Evolutionary conservation across 2,888 invertebrate species (phyloP), one percentile per base, ranked within the genome.

Genomic region (Myopa tessellatipennis): DNA sequence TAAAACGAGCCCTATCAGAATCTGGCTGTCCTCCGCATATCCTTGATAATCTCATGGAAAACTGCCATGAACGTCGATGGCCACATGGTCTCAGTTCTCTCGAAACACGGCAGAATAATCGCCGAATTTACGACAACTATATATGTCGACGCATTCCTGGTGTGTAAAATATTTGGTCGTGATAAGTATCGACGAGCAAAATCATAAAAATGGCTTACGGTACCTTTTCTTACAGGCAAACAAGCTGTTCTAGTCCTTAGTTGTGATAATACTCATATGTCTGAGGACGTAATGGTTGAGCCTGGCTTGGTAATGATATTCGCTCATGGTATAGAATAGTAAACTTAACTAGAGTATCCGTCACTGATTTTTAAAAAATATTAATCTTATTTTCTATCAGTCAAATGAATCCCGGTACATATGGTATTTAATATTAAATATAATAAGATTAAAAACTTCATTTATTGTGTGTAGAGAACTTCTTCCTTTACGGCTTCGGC

Each of bases 291-390:
- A 93, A 97, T 98, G 93, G 93, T 96, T 61, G 97, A 98, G 84
- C 98, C 98, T 0, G 98, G 98, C 2, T 92, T 98, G 81, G 98
- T 98, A 74, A 98, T 98, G 98, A 98, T 98, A 86, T 98, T 98
- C 90, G 98, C 98, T 79, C 98, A 98, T 90, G 98, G 98, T 80
- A 97, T 98, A 83, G 96, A 96, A 89, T 95, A 80, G 77, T 79
- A 7, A 61, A 18, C 16, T 68, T 16, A 65, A n/a, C 10, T 74
- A 45, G 45, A 1, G 45, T 4, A 8, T 45, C 45, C 6, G 6
- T 45, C 45, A 45, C 7, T 45, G 45, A 45, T 45, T 45, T 45
- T 6, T 6, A 3, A 45, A 45, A 45, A 45, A 45, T 8, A 45
- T 55, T 55, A 50, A 55, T 55, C 55, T 55, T 55, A 16, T 55